These are phyloP conservation scores for Hippocampus mohnikei DNA, from an alignment of 2,113 vertebrate species.

Conservation along the genomic window DNA sequence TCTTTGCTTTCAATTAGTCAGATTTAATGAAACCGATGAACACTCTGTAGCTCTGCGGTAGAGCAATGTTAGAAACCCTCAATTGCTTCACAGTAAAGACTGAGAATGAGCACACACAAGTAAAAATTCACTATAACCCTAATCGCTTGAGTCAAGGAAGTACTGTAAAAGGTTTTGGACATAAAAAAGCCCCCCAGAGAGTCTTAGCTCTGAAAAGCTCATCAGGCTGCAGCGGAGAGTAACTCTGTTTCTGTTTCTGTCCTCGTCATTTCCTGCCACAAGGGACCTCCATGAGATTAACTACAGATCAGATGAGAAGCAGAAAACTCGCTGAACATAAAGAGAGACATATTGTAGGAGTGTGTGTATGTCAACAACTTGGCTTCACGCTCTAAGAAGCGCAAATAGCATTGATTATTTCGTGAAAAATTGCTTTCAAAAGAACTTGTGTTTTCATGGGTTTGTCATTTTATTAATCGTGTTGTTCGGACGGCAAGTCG, in stretches of 20 bases:
- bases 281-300: conserved; percentile 53
- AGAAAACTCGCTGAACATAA: conserved; percentile 41
- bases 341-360: conserved; percentile 1
- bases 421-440: not conserved
- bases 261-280: conserved; percentile 53
- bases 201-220: conserved; percentile 39
- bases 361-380: conserved; percentile 3
- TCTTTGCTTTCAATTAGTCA: conserved; percentile 19
- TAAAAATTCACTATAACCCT: conserved; percentile 36
- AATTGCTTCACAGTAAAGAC: conserved; percentile 38
- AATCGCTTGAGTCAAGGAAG: conserved; percentile 46
- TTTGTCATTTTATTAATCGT: not conserved
- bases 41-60: conserved; percentile 10
- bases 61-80: conserved; percentile 31
- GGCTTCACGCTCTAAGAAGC: not conserved
- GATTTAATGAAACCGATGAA: conserved; percentile 31
- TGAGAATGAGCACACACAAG: conserved; percentile 14
- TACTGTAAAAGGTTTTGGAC: conserved; percentile 43
- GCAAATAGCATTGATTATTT: not conserved
- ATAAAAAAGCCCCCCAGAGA: conserved; percentile 41
- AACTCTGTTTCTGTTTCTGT: conserved; percentile 39
- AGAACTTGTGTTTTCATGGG: not conserved
- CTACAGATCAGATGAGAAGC: conserved; percentile 53
- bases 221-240: conserved; percentile 47
- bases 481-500: no score